Evolutionary conservation across 2,113 vertebrate species (phyloP).

Genomic region (Eudyptes chrysolophus): DNA sequence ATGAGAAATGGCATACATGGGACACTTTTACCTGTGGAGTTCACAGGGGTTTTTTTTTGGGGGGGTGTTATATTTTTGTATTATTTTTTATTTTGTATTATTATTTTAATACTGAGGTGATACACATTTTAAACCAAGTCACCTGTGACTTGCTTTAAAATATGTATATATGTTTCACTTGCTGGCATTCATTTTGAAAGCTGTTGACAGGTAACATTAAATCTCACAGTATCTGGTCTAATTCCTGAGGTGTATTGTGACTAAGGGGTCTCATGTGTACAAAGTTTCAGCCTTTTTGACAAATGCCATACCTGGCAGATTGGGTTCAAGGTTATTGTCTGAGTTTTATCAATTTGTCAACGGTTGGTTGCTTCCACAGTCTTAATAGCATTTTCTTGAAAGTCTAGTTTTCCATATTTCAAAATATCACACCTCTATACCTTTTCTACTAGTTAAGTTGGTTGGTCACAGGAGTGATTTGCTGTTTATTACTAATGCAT

Average conservation of each 20-base stretch:
- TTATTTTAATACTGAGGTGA: neutral
- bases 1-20: neutral
- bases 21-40: neutral
- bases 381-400: neutral
- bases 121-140: neutral
- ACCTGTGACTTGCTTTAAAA: neutral
- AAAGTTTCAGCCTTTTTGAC: neutral
- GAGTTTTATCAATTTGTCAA: neutral
- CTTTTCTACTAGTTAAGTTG: neutral
- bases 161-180: neutral
- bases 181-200: neutral
- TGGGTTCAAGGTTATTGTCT: neutral
- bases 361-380: neutral
- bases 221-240: neutral
- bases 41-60: neutral
- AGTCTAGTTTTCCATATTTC: neutral
- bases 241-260: neutral
- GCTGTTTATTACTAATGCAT: neutral
- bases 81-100: neutral
- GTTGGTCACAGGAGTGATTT: neutral
- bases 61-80: neutral
- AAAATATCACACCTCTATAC: neutral
- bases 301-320: neutral
- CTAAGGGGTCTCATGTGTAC: neutral
- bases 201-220: neutral